Base-by-base conservation (phyloP, 2,888 invertebrate genomes). In the Cephus pygmeus region DNA sequence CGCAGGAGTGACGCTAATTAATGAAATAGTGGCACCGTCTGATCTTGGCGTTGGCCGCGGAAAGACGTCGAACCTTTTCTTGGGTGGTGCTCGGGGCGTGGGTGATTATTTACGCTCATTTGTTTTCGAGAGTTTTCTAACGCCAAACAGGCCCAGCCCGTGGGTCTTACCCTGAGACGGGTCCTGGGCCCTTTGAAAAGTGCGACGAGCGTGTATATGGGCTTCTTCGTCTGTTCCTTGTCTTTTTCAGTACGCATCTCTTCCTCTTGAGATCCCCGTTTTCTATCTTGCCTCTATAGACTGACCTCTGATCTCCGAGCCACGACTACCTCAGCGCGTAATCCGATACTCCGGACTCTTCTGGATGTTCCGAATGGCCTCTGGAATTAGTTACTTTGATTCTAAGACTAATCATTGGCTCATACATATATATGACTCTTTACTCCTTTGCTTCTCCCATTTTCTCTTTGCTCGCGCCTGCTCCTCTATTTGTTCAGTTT, bases 31-130 rank as follows among this genome's bases (percentile, higher is more conserved):
- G 88, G 85, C 85, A 84, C 77, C 80, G 77, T 76, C 80, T 81
- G 81, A 34, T 71, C 31, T 31, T 81, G 82, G 83, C 83, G 84
- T 80, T 81, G 80, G 31, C 81, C 82, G 83, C 81, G 73, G 82
- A 83, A 83, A 88, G 87, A 86, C 87, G 88, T 89, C 88, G 88
- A 89, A 87, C 87, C 86, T 85, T 36, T 12, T 81, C 80, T 69
- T 68, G 83, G 82, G 77, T 76, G 75, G 77, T 80, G 82, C 68
- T 56, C 75, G 69, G 79, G 82, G 86, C 88, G 89, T 89, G 84
- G 89, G 88, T 84, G 87, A 87, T 89, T 88, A 89, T 89, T 89
- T 89, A 89, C 88, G 87, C 86, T 87, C 87, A 87, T 88, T 89
- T 88, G 56, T 56, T 56, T 23, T 56, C 56, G 23, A 56, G 56